phyloP scores from a whole-genome alignment of 2,797 vertebrate species.

The Amblyraja radiata region DNA sequence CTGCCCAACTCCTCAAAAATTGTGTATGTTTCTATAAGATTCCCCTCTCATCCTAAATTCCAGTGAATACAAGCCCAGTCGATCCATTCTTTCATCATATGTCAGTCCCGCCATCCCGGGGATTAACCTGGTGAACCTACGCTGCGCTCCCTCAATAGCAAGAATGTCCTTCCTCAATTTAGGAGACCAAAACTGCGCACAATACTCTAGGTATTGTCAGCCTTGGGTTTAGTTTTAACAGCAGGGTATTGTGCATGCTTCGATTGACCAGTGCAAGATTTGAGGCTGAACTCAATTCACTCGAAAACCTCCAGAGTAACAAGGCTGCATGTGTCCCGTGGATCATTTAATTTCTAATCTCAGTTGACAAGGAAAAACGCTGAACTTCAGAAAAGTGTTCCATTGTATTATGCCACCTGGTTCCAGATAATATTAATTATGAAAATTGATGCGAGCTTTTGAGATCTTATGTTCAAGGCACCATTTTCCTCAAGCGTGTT shows the following conservation, averaged over 20 bases:
- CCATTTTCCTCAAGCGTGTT: neutral
- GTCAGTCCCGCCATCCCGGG: too few relatives aligned
- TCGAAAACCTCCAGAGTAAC: constrained; percentile 2
- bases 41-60: too few relatives aligned
- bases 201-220: too few relatives aligned
- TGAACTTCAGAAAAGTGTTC: neutral
- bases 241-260: neutral
- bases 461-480: neutral
- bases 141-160: too few relatives aligned
- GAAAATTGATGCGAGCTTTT: constrained; percentile 13
- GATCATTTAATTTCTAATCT: neutral
- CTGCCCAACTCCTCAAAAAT: too few relatives aligned
- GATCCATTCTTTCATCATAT: too few relatives aligned
- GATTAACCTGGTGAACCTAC: too few relatives aligned
- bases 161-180: too few relatives aligned
- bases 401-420: neutral
- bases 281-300: constrained; percentile 26
- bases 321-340: neutral
- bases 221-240: neutral
- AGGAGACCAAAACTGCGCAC: too few relatives aligned
- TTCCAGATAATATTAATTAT: constrained; percentile 25
- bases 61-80: too few relatives aligned
- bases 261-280: neutral
- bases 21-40: too few relatives aligned
- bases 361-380: neutral